Evolutionary conservation across 2,888 invertebrate genomes (phyloP), one percentile per base, ranked within the genome.

Genomic region (Caenorhabditis becei): DNA sequence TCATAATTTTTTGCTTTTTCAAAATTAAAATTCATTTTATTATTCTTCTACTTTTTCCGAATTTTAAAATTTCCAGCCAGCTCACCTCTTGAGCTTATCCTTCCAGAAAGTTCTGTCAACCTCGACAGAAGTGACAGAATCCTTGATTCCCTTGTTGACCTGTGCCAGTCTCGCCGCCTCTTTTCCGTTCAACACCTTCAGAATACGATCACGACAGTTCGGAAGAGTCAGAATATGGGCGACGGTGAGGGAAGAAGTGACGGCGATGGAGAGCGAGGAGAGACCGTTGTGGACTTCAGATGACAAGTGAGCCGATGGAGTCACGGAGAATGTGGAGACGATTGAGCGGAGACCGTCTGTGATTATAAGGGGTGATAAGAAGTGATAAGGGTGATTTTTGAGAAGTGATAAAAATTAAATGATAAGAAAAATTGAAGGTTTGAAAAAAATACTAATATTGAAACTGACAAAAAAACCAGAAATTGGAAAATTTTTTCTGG

Each of bases 101-200:
- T 71, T 80, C 80, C 80, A 80, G 44, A 56, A 80, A 7, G 70
- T 56, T 1, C 54, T 41, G 61, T 80, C 80, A 20, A 74, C 74
- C 7, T 61, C 32, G n/a, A 11, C 32, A 1, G 65, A 63, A 1
- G 69, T 69, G n/a, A 80, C 20, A 16, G 53, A 32, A 14, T n/a
- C 26, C 20, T 49, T 47, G 10, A 59, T 47, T 0, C 53, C 16
- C 47, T 65, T 69, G 28, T 54, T 54, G 16, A 58, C 26, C 11
- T 35, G 37, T 0, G 51, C 28, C 14, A 80, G 24, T 11, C 24
- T 26, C 0, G 80, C 75, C 0, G 56, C 80, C 0, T 63, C 63
- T 11, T 61, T 66, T 1, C 69, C 3, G 0, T 11, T 26, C 32
- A 75, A 18, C 11, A 49, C 16, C 10, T 32, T 44, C 24, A 80